Percentiles rank a stretch among this genome's conserved stretches.
These are phyloP conservation scores for Lasius fuliginosus DNA, from an alignment of 2,888 invertebrate species.

Conservation along the genomic window DNA sequence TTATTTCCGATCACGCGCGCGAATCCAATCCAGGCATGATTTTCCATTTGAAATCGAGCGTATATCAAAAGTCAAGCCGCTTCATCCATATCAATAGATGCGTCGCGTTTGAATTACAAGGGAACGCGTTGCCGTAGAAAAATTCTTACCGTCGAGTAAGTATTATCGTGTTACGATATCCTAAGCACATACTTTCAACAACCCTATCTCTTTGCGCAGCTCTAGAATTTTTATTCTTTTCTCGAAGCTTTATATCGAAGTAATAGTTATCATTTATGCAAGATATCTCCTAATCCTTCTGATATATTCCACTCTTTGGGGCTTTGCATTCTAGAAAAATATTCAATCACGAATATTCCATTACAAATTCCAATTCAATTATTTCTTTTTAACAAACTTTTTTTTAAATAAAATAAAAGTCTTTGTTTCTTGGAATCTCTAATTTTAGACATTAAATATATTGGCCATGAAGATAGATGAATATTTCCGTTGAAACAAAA, in stretches of 20 bases:
- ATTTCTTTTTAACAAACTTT: not conserved
- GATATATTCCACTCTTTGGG: not conserved
- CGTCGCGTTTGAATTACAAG: conserved; percentile 61
- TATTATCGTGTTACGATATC: conserved; percentile 13
- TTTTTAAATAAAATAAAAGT: not conserved
- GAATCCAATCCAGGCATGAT: conserved; percentile 84
- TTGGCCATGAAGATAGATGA: too few species aligned
- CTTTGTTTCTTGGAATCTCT: not conserved
- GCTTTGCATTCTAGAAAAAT: not conserved
- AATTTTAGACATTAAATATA: not conserved
- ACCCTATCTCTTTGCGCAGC: not conserved
- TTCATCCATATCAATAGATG: conserved; percentile 84
- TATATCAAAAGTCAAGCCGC: conserved; percentile 82
- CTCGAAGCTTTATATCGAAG: not conserved
- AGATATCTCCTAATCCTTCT: not conserved
- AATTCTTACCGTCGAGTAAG: conserved; percentile 38
- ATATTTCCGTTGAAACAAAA: too few species aligned
- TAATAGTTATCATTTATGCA: not conserved
- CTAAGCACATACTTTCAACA: conserved; percentile 12
- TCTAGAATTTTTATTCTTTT: not conserved
- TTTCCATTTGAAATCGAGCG: conserved; percentile 85
- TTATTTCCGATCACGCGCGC: conserved; percentile 85
- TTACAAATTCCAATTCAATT: not conserved
- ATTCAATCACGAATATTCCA: not conserved
- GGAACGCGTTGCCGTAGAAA: conserved; percentile 50